Percentiles rank a stretch among this genome's conserved stretches.
phyloP scores from a whole-genome alignment of 2,797 vertebrate species.

The Microctenopoma steveboyesi region DNA sequence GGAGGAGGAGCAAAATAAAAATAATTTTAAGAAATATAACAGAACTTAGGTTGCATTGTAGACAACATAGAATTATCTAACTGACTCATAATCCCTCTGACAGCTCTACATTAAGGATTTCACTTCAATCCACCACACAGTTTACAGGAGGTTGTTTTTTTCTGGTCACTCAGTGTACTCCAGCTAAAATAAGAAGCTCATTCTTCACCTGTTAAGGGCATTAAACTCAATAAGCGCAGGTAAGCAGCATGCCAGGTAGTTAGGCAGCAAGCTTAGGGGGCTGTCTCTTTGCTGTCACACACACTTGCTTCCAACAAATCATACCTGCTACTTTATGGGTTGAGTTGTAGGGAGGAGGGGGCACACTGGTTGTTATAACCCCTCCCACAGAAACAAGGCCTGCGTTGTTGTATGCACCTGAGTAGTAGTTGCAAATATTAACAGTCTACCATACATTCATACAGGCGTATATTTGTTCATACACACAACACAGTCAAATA shows the following conservation, averaged over 20 bases:
- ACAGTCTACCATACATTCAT: conserved; percentile 58
- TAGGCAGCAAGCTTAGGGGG: conserved; percentile 69
- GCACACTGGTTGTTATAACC: conserved; percentile 90
- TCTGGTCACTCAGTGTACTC: conserved; percentile 70
- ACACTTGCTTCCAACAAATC: conserved; percentile 47
- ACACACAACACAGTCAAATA: conserved; percentile 10
- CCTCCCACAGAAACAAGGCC: conserved; percentile 93
- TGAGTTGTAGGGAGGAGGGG: conserved; percentile 90
- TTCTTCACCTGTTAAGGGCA: conserved; percentile 44
- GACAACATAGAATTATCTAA: too few relatives aligned
- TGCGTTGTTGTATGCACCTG: conserved; percentile 98
- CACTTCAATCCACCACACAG: neutral
- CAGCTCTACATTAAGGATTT: neutral
- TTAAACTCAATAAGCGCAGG: conserved; percentile 58
- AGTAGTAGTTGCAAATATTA: conserved; percentile 81
- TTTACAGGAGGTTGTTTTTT: conserved; percentile 26
- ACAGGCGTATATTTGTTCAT: conserved; percentile 23
- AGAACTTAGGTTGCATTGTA: neutral
- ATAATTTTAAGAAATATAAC: neutral
- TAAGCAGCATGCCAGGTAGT: conserved; percentile 77
- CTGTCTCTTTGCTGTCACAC: conserved; percentile 37
- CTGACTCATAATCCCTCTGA: neutral
- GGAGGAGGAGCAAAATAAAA: neutral
- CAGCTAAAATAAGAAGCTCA: conserved; percentile 39
- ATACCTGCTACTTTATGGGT: conserved; percentile 87